These are phyloP conservation scores for Paradisaea rubra DNA, from an alignment of 2,113 vertebrate genomes.

Conservation along the genomic window DNA sequence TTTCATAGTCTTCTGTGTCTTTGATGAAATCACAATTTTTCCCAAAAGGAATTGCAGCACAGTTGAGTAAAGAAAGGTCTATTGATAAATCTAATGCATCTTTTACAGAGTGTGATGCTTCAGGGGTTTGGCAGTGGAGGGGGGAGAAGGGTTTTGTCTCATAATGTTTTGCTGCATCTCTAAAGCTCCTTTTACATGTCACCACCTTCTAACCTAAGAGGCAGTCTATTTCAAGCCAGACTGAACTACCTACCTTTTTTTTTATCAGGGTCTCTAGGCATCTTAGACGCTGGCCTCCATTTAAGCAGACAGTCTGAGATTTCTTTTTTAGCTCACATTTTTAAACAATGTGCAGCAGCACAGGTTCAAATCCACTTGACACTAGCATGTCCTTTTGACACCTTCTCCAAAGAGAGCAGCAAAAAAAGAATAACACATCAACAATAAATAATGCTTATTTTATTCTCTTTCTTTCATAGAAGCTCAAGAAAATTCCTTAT, in stretches of 20 bases:
- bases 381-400: background rate
- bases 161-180: background rate
- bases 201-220: slow-evolving; percentile 7
- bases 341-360: background rate
- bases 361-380: background rate
- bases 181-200: slow-evolving; percentile 3
- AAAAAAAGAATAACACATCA: background rate
- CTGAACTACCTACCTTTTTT: background rate
- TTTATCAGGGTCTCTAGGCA: background rate
- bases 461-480: background rate
- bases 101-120: slow-evolving; percentile 21
- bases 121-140: background rate
- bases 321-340: background rate
- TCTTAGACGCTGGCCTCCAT: background rate
- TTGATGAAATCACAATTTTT: slow-evolving; percentile 53
- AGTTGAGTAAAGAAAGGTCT: slow-evolving; percentile 46
- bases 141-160: background rate
- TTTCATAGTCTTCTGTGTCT: slow-evolving; percentile 40
- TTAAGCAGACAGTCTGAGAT: background rate
- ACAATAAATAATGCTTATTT: background rate
- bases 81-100: slow-evolving; percentile 44
- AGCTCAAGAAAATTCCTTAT: background rate
- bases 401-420: background rate
- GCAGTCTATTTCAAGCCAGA: background rate
- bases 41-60: slow-evolving; percentile 39